Base-by-base conservation (phyloP, 37 sponge, comb jelly and placozoan species). In the Oopsacas minuta region DNA sequence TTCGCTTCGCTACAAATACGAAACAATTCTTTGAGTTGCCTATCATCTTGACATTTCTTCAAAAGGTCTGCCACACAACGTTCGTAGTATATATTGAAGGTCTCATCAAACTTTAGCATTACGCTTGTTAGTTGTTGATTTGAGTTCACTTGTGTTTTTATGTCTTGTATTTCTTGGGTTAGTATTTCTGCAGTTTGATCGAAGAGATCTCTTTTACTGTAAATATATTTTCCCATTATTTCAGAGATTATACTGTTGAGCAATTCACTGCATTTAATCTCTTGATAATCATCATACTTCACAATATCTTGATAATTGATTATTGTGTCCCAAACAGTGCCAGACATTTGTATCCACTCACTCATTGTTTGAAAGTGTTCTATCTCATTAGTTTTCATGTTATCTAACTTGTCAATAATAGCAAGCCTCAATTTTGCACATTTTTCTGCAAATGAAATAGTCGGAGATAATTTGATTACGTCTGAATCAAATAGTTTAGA, bases 271-370 rank as follows among this genome's bases (percentile, higher is more conserved):
- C 75, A 61, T n/a, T 32, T 61, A 25, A 61, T 25, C 28, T 61
- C 75, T 61, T 61, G 32, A 20, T 32, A 3, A 61, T 61, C 28
- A 7, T 61, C 28, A n/a, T 61, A 61, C 30, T 61, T 61, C 22
- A 61, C 75, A 20, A 61, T 61, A 61, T 61, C 75, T 61, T 61
- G 75, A 61, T 61, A 61, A 25, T n/a, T 61, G 7, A 61, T 61
- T 61, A 61, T 61, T 61, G 75, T 61, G 22, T 61, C 75, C 75
- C 75, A 61, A 61, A 61, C 28, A 61, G 30, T n/a, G 22, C 75
- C 75, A 61, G 75, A 10, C 75, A 61, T 61, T 3, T 61, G 32
- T 34, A 61, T 61, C 75, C 75, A 61, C 75, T 61, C 75, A 12
- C 75, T 61, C 75, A 61, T 61, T 5, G 28, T 61, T 3, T 61